Percentiles rank a stretch among this genome's conserved stretches.
phyloP scores from a whole-genome alignment of 2,797 vertebrate species.

The Acanthis flammea region DNA sequence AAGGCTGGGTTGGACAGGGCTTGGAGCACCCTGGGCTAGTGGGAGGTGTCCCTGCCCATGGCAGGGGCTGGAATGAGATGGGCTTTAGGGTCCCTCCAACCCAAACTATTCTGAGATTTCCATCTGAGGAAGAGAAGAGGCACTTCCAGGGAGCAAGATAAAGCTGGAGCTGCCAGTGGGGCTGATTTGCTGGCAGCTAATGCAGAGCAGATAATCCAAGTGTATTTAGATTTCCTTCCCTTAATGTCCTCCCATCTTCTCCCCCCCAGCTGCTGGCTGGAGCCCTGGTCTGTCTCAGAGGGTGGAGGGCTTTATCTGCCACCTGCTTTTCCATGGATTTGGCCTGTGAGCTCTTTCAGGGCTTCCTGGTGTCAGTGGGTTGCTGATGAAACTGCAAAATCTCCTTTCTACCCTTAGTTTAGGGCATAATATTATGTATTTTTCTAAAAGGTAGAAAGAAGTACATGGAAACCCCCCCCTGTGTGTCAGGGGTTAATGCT shows the following conservation, averaged over 20 bases:
- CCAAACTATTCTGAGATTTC: neutral
- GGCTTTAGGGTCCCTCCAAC: neutral
- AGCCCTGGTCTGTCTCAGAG: neutral
- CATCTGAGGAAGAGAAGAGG: neutral
- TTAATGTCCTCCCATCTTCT: neutral
- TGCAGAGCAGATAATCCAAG: neutral
- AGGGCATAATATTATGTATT: neutral
- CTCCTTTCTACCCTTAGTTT: neutral
- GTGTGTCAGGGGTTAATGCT: neutral
- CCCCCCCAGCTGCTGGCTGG: neutral
- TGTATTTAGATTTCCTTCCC: neutral
- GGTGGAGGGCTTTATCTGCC: neutral
- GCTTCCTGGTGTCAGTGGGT: neutral
- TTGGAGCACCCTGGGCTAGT: rapidly evolving
- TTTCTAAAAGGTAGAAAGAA: neutral
- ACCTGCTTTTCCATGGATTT: neutral
- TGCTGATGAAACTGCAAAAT: neutral
- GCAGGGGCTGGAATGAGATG: neutral
- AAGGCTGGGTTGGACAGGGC: rapidly evolving
- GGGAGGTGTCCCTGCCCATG: neutral
- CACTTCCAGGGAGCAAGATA: neutral
- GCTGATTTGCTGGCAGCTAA: neutral
- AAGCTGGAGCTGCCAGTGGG: neutral
- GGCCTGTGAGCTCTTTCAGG: neutral
- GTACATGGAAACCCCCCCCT: neutral